These are phyloP conservation scores for Eubasilissa regina DNA, from an alignment of 1,140 invertebrate genomes.

Conservation along the genomic window DNA sequence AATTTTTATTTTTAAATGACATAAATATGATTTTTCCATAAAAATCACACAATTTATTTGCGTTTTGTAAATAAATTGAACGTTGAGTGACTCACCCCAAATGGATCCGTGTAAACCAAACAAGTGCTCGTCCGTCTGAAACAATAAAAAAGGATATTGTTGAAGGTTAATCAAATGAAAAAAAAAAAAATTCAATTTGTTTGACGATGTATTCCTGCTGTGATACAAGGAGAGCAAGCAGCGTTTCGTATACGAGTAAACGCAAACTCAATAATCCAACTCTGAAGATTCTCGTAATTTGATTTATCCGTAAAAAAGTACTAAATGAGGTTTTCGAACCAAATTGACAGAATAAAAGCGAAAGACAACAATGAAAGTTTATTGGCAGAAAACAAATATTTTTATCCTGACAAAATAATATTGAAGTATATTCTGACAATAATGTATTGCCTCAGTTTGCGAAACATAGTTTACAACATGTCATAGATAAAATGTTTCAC, in stretches of 20 bases:
- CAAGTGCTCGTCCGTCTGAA: constrained; percentile 4
- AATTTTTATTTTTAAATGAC: no score
- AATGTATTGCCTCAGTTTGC: no score
- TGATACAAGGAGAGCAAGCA: background rate
- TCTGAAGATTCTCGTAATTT: constrained; percentile 6
- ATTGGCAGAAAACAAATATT: background rate
- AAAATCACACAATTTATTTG: no score
- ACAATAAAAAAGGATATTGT: constrained; percentile 20
- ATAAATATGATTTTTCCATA: background rate
- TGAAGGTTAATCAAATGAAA: constrained; percentile 15
- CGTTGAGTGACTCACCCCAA: background rate
- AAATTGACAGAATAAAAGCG: constrained; percentile 29
- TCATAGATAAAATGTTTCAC: no score
- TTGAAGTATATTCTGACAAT: no score
- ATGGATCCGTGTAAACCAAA: background rate
- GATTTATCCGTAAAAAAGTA: constrained; percentile 20
- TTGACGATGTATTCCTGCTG: background rate
- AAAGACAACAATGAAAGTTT: background rate
- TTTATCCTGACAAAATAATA: background rate
- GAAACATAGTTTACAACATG: no score
- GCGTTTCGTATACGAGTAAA: background rate
- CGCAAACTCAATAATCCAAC: background rate
- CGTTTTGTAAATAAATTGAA: background rate
- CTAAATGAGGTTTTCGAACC: constrained; percentile 13
- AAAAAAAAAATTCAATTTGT: constrained; percentile 24